These are phyloP conservation scores for Phenganax subtilis DNA, from an alignment of 92 coral and sea anemone species.

Conservation along the genomic window DNA sequence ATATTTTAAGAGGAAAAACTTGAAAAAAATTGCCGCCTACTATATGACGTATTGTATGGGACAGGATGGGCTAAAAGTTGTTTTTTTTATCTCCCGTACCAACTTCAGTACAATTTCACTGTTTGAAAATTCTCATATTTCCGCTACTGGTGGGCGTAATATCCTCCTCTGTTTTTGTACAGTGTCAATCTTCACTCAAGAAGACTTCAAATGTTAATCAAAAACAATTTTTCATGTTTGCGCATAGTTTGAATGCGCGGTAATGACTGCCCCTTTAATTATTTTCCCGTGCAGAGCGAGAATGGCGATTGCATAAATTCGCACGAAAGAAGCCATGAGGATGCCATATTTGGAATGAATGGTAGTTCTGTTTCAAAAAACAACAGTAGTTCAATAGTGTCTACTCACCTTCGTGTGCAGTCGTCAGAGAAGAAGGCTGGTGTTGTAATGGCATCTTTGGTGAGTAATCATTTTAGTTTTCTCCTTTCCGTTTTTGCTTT, in stretches of 20 bases:
- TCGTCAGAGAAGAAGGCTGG: slow-evolving; percentile 53
- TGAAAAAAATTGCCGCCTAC: no score
- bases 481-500: not conserved
- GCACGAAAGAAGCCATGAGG: slow-evolving; percentile 63
- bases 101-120: no score
- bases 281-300: slow-evolving; percentile 1
- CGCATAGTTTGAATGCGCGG: not conserved
- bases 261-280: not conserved
- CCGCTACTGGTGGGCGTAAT: no score
- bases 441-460: slow-evolving; percentile 68
- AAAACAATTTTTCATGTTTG: no score
- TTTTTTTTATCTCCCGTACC: no score
- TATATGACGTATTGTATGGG: no score
- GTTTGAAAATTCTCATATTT: no score
- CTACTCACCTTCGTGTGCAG: slow-evolving; percentile 29
- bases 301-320: slow-evolving; percentile 5
- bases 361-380: slow-evolving; percentile 17
- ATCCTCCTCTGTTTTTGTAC: no score
- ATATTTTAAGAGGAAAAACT: no score
- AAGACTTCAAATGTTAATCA: no score
- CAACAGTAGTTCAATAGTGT: not conserved
- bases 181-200: no score
- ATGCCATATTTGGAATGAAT: slow-evolving; percentile 67
- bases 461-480: slow-evolving; percentile 39
- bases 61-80: no score